Base-by-base conservation (phyloP, 2,888 invertebrate species). In the Harpalus rufipes region DNA sequence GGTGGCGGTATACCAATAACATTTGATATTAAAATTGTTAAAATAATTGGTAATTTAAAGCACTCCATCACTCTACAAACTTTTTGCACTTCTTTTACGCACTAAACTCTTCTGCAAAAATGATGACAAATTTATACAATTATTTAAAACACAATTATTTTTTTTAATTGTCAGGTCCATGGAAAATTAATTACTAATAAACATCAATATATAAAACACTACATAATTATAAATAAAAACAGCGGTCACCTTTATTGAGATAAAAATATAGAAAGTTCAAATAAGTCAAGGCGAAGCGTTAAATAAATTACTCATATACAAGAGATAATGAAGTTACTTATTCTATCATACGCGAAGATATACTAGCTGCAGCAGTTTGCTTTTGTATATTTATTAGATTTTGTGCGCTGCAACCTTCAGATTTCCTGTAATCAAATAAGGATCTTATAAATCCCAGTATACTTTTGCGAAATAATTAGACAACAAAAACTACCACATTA, bases 201-300 rank as follows among this genome's bases (percentile, higher is more conserved):
- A 16, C 8, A 12, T 72, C 63, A 63, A 25, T 63, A 12, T 63
- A 25, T 21, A 25, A 63, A 32, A 68, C 14, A 32, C 32, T 68
- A 32, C 68, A 32, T 68, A 14, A 32, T 12, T 51, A 44, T 76
- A 25, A 21, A 61, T 59, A 61, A 39, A 79, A 6, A 58, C 61
- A 32, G 61, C 32, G 32, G 58, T 56, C 59, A 59, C 21, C 58
- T 78, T 32, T 41, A 59, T 16, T n/a, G 16, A 59, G 79, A 61
- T 78, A 78, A 74, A 74, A 74, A 68, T 68, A 74, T 14, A 44
- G 72, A 74, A 44, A 74, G 72, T 16, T 74, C 72, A 74, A 44
- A 74, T 12, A 74, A 74, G 72, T 74, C 72, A 74, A 74, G 72
- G 72, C 72, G 44, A 74, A 41, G 41, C 44, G 44, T 39, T 68